A percentile compares a stretch with the other conserved stretches of the same genome.
These are phyloP conservation scores for Clarias platycephalus DNA, from an alignment of 2,797 vertebrate genomes.

Conservation along the genomic window DNA sequence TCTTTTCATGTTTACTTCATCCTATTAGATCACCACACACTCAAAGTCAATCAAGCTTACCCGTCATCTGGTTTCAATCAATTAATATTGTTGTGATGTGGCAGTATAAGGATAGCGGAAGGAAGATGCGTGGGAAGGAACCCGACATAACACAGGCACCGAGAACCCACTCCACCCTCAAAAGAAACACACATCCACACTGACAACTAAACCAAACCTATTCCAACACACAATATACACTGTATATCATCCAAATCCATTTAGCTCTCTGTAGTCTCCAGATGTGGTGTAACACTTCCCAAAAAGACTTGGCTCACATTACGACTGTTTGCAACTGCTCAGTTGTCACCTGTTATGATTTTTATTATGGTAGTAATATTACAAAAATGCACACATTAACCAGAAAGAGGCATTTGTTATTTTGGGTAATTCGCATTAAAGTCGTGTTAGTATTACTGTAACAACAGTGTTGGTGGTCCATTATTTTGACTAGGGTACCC, in stretches of 20 bases:
- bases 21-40: conserved; percentile 70
- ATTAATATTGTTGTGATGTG: conserved; percentile 77
- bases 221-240: conserved; percentile 42
- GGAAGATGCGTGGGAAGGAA: conserved; percentile 61
- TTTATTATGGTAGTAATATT: conserved; percentile 31
- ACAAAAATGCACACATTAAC: conserved; percentile 15
- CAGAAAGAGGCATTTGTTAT: neutral
- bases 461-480: neutral
- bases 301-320: conserved; percentile 8
- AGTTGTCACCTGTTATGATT: conserved; percentile 37
- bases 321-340: neutral
- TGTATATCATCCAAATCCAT: conserved; percentile 50
- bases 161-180: conserved; percentile 16
- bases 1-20: conserved; percentile 73
- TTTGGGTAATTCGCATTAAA: neutral
- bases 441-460: no score
- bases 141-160: conserved; percentile 53
- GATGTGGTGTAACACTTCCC: conserved; percentile 31
- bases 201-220: conserved; percentile 37
- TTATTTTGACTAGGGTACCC: neutral
- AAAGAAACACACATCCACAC: conserved; percentile 33
- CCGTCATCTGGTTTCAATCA: conserved; percentile 79
- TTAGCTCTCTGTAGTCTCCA: conserved; percentile 47
- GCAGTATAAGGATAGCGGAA: conserved; percentile 68
- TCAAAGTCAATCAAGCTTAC: conserved; percentile 65